Evolutionary conservation across 2,888 invertebrate species (phyloP).

Genomic region (Melitaea athalia): DNA sequence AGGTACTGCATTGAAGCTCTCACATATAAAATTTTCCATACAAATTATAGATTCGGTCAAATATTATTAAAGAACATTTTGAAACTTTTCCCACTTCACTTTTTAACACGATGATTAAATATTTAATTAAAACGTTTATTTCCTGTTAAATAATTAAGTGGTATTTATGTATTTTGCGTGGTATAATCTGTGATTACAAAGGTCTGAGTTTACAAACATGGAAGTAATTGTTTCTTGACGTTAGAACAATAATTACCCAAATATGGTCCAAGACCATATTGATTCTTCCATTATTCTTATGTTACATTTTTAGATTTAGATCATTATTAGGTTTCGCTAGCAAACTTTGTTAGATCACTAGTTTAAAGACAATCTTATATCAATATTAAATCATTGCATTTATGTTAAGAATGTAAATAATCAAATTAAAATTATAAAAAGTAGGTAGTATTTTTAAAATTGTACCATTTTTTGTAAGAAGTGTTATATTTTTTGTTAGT

Average conservation of each 20-base stretch:
- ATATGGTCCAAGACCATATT: conserved; percentile 6
- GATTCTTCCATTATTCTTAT: conserved; percentile 11
- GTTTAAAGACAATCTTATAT: not conserved
- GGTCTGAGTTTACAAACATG: conserved; percentile 19
- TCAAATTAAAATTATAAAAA: conserved; percentile 17
- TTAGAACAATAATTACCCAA: conserved; percentile 9
- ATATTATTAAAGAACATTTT: not conserved
- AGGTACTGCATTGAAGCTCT: not conserved
- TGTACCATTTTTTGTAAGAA: conserved; percentile 34
- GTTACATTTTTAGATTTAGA: conserved; percentile 2
- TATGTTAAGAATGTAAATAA: conserved; percentile 27
- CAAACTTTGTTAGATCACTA: conserved; percentile 3
- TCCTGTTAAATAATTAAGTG: not conserved
- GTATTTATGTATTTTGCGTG: conserved; percentile 22
- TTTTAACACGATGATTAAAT: not conserved
- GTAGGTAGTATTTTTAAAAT: conserved; percentile 35
- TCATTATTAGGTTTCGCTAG: conserved; percentile 22
- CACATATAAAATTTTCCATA: not conserved
- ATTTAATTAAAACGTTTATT: not conserved
- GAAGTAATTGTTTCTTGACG: conserved; percentile 3
- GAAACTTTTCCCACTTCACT: conserved; percentile 3
- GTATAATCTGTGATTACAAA: conserved; percentile 34
- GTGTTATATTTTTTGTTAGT: conserved; percentile 32
- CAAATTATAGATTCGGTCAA: not conserved
- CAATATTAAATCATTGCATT: conserved; percentile 19